Evolutionary conservation across 1,140 invertebrate species (phyloP).

Genomic region (Drosophila subobscura): DNA sequence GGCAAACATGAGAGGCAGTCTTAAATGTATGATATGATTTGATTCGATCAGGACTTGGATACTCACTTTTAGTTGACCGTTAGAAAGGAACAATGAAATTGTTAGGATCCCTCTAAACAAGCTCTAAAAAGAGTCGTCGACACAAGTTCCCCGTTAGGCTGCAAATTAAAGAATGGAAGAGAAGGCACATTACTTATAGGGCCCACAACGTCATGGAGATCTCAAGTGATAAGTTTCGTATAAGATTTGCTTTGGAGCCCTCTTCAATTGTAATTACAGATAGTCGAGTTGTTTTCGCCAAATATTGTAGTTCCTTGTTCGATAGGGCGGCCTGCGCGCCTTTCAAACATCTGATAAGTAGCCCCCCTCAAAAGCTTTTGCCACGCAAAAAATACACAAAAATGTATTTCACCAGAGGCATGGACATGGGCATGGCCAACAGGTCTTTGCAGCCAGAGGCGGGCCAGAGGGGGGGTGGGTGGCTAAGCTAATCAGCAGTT

Average conservation of each 20-base stretch:
- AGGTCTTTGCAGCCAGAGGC: slow-evolving; percentile 25
- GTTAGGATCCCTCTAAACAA: slow-evolving; percentile 82
- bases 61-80: slow-evolving; percentile 83
- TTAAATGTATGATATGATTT: slow-evolving; percentile 5
- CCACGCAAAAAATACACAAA: not conserved
- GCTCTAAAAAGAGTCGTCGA: slow-evolving; percentile 82
- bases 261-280: slow-evolving; percentile 39
- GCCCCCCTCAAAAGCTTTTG: slow-evolving; percentile 48
- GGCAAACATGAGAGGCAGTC: slow-evolving; percentile 20
- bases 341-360: slow-evolving; percentile 23
- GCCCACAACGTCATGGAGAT: slow-evolving; percentile 15
- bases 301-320: slow-evolving; percentile 35
- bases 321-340: slow-evolving; percentile 10
- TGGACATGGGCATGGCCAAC: slow-evolving; percentile 44
- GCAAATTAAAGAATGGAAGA: slow-evolving; percentile 55
- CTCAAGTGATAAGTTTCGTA: not conserved
- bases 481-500: slow-evolving; percentile 59
- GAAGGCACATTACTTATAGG: slow-evolving; percentile 54
- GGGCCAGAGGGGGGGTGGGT: not conserved
- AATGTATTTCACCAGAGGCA: slow-evolving; percentile 69
- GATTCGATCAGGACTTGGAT: slow-evolving; percentile 40
- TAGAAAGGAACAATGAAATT: slow-evolving; percentile 83
- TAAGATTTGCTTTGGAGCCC: slow-evolving; percentile 5
- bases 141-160: slow-evolving; percentile 82
- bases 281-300: slow-evolving; percentile 20